Evolutionary conservation across 2,888 invertebrate genomes (phyloP).

Genomic region (Omphaloscelis lunosa): DNA sequence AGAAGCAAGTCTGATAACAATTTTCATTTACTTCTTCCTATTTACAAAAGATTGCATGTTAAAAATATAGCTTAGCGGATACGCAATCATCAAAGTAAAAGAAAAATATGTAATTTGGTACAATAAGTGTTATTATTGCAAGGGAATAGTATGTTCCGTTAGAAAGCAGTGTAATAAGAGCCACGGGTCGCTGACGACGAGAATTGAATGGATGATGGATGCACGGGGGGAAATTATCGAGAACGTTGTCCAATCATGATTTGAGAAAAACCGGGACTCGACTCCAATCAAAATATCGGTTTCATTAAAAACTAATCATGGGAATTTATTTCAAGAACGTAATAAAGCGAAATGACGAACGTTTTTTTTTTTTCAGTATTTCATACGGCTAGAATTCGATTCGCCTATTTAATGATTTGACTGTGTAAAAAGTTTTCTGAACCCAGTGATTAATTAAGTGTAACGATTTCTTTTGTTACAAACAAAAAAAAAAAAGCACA

Average conservation of each 20-base stretch:
- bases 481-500: too few relatives aligned
- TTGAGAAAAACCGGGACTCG: conserved; percentile 28
- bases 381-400: conserved; percentile 37
- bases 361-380: conserved; percentile 18
- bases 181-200: conserved; percentile 60
- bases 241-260: conserved; percentile 54
- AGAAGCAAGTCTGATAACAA: conserved; percentile 39
- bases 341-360: conserved; percentile 12
- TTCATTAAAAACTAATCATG: conserved; percentile 17
- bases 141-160: conserved; percentile 71
- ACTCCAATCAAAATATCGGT: conserved; percentile 18
- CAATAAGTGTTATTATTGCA: conserved; percentile 73
- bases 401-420: conserved; percentile 12
- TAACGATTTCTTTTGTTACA: conserved; percentile 17
- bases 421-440: not conserved
- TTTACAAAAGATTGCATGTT: conserved; percentile 51
- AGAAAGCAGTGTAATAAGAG: conserved; percentile 74
- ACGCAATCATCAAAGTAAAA: conserved; percentile 57
- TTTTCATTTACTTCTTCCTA: conserved; percentile 48
- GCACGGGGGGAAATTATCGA: conserved; percentile 54
- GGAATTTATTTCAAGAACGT: conserved; percentile 10
- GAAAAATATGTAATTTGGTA: conserved; percentile 71
- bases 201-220: conserved; percentile 55
- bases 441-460: conserved; percentile 22
- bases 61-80: conserved; percentile 23